Conservation (phyloP, 2,797 vertebrate species). For the Sternarchorhynchus goeldii region DNA sequence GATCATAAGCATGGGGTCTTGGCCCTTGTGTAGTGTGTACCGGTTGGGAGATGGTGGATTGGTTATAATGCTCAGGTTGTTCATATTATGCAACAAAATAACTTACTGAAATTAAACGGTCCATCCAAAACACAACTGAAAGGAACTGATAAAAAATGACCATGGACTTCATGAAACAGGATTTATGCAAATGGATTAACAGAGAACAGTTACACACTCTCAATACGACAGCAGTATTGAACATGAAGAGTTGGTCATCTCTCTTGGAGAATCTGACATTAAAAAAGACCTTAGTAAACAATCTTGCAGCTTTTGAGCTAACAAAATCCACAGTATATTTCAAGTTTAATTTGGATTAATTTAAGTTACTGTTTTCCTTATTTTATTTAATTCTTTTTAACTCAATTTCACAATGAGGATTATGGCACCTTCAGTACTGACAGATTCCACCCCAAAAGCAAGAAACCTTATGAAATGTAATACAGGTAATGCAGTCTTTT, state of each 20-base stretch:
- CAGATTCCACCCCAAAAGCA: constrained; percentile 61
- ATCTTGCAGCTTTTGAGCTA: constrained; percentile 63
- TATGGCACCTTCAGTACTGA: constrained; percentile 76
- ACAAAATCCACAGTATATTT: constrained; percentile 68
- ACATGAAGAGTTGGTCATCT: constrained; percentile 74
- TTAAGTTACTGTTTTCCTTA: constrained; percentile 65
- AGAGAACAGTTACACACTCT: constrained; percentile 78
- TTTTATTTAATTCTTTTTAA: constrained; percentile 59
- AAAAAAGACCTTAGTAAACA: constrained; percentile 73
- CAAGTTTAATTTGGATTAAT: constrained; percentile 61
- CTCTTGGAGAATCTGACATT: constrained; percentile 63
- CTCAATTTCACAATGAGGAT: constrained; percentile 66
- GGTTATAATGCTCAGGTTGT: too few species aligned
- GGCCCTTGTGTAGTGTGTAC: too few species aligned
- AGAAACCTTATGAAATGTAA: constrained; percentile 25
- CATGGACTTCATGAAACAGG: constrained; percentile 73
- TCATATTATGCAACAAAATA: too few species aligned
- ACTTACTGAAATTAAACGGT: too few species aligned
- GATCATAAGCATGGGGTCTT: not conserved
- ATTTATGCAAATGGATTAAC: constrained; percentile 83
- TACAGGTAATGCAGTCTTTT: constrained; percentile 19
- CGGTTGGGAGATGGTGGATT: too few species aligned
- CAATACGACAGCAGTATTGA: constrained; percentile 78
- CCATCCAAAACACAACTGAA: too few species aligned
- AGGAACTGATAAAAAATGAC: constrained; percentile 33